Evolutionary conservation across 2,888 invertebrate species (phyloP), one percentile per base, ranked within the genome.

Genomic region (Drosophila nigricruria): DNA sequence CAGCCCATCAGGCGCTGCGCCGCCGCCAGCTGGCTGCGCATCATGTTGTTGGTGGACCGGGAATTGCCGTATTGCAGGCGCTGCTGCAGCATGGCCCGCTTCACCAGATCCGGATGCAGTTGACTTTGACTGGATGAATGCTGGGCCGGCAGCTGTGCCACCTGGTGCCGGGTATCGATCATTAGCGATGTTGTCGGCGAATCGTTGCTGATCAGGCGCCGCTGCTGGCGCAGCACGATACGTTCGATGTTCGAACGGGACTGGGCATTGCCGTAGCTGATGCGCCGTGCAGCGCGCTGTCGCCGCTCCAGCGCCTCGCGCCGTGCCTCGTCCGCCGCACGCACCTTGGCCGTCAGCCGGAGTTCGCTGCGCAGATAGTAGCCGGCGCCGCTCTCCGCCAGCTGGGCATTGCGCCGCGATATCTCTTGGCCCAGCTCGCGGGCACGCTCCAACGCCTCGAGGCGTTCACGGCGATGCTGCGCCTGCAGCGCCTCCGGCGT

Each of bases 251-350:
- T 91, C 30, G 73, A 79, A 2, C 81, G 79, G 4, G 91, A 91
- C 30, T 82, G 82, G 2, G 82, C 82, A 59, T 91, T 91, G 49
- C 91, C 91, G 30, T 91, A 91, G 40, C 73, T 79, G 9, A 78
- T 82, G 23, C 91, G 88, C 4, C 81, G 82, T 8, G 77, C 80
- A 1, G 79, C 73, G 6, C 81, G 74, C 5, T 82, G 77, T 5
- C 88, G 76, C 0, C 77, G 78, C 16, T 87, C 79, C 38, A 49
- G 52, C 0, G 72, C 84, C 9, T 69, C 68, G 0, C 70, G 70
- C 0, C 72, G 63, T 3, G 69, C 70, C 6, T 74, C 71, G 12
- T 73, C 74, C 0, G 60, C 81, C 0, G 74, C 81, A 2, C 65
- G 77, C 74, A 75, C 60, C 32, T 77, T 82, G 25, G 59, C 61